Base-by-base conservation (phyloP, 2,888 invertebrate species). In the Chrysolina oricalcia region DNA sequence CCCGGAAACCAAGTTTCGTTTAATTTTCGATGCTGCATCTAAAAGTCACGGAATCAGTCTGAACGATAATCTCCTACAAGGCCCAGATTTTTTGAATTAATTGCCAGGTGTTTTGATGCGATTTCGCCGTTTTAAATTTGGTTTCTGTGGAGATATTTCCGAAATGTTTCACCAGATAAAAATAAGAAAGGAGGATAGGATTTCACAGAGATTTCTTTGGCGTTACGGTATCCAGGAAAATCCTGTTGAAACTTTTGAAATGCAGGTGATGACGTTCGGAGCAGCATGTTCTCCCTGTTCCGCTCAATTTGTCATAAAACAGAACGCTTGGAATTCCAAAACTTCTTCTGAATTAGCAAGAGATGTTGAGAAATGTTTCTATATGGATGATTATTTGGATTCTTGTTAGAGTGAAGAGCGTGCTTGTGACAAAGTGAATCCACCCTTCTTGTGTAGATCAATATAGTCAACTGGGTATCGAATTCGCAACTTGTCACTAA, bases 171-270 rank as follows among this genome's bases (percentile, higher is more conserved):
- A 27, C 27, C 5, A 27, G 27, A 5, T 27, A 27, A 27, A 27
- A 27, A 27, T 23, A 64, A 40, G 35, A 64, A 13, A 23, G 35
- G 65, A 23, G n/a, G 65, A 64, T 40, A 35, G 23, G 35, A 11
- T 2, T 27, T 23, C 65, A 27, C 65, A 64, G 35, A 35, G 35
- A 41, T 43, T 66, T 41, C 43, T 66, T 19, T 66, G 66, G 66
- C 40, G 66, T 17, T n/a, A 41, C 17, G 66, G 66, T 19, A 43
- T 27, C 41, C 41, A 41, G 13, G 43, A 43, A 9, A 43, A 43
- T 13, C 43, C 43, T n/a, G n/a, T n/a, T n/a, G n/a, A n/a, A n/a
- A n/a, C n/a, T n/a, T n/a, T n/a, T n/a, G n/a, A n/a, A n/a, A n/a
- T n/a, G n/a, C n/a, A n/a, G n/a, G n/a, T n/a, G n/a, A n/a, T n/a